phyloP scores from a whole-genome alignment of 2,797 vertebrate genomes.

The Channallabes apus region DNA sequence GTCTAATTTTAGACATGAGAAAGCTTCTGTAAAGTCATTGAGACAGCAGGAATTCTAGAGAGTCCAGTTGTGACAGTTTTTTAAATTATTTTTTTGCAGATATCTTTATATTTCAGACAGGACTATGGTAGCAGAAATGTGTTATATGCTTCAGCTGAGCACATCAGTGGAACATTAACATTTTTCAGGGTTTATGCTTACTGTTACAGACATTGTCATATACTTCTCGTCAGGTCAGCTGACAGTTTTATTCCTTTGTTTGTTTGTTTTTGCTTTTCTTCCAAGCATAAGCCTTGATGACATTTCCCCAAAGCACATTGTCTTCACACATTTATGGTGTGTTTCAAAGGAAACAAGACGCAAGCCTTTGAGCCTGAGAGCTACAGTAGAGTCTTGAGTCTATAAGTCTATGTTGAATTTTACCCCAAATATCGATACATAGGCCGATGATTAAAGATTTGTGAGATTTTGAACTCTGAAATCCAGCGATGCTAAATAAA shows the following conservation, averaged over 20 bases:
- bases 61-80: background rate
- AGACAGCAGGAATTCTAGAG: background rate
- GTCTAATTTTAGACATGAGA: background rate
- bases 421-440: background rate
- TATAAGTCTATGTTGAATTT: background rate
- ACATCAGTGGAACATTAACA: background rate
- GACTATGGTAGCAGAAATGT: too few species aligned
- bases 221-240: background rate
- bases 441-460: background rate
- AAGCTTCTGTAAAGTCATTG: background rate
- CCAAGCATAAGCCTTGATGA: background rate
- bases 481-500: background rate
- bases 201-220: background rate
- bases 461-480: background rate
- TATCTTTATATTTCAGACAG: background rate
- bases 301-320: background rate
- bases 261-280: background rate
- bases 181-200: background rate
- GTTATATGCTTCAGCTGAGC: too few species aligned
- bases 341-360: constrained; percentile 12
- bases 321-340: background rate
- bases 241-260: background rate
- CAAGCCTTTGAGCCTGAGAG: background rate
- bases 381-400: background rate
- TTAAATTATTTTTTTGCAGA: background rate